These are phyloP conservation scores for Chaunax sp. DNA, from an alignment of 2,797 vertebrate genomes.

Conservation along the genomic window DNA sequence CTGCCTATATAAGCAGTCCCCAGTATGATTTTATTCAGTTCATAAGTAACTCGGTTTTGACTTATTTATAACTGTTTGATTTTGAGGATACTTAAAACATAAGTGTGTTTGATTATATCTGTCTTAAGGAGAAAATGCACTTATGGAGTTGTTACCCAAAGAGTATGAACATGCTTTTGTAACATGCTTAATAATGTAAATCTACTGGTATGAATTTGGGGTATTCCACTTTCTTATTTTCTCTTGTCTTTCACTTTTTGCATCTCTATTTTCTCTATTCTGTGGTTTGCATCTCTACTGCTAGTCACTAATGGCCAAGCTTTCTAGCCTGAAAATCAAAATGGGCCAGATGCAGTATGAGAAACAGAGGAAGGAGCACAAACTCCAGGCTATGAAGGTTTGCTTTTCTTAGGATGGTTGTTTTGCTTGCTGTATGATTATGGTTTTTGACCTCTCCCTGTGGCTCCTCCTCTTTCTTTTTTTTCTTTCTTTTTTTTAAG, in stretches of 20 bases:
- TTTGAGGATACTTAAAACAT: neutral
- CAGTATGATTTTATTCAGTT: too few species aligned
- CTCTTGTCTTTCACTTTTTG: slow-evolving; percentile 64
- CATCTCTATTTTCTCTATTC: slow-evolving; percentile 68
- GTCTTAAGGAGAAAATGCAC: neutral
- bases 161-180: neutral
- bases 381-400: slow-evolving; percentile 93
- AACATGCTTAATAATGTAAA: slow-evolving; percentile 13
- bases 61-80: neutral
- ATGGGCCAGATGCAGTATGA: slow-evolving; percentile 99
- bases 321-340: slow-evolving; percentile 99
- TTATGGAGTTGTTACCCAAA: neutral
- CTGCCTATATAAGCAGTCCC: neutral
- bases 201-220: slow-evolving; percentile 29
- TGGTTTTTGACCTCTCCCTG: slow-evolving; percentile 73
- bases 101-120: neutral
- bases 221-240: slow-evolving; percentile 31
- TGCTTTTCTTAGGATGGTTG: slow-evolving; percentile 78
- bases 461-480: slow-evolving; percentile 40
- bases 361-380: slow-evolving; percentile 96
- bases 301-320: slow-evolving; percentile 98
- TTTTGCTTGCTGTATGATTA: slow-evolving; percentile 75
- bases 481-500: slow-evolving; percentile 28
- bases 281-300: slow-evolving; percentile 83
- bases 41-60: neutral